These are phyloP conservation scores for Apogon hyalosoma DNA, from an alignment of 2,797 vertebrate genomes.

Conservation along the genomic window DNA sequence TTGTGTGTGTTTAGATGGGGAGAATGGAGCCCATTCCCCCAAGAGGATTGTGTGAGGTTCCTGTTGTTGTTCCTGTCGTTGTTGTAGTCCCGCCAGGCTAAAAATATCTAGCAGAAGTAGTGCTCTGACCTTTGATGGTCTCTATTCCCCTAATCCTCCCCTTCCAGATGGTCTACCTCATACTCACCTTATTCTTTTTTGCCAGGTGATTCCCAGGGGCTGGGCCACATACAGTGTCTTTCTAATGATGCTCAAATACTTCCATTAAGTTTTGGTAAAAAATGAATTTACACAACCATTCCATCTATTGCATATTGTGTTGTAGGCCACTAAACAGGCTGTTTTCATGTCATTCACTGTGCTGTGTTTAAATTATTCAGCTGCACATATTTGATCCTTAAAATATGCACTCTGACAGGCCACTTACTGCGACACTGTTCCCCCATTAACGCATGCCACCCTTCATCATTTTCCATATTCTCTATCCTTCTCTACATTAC, in stretches of 20 bases:
- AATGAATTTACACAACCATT: too few species aligned
- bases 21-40: constrained; percentile 39
- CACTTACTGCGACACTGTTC: too few species aligned
- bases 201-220: constrained; percentile 39
- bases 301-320: too few species aligned
- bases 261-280: constrained; percentile 9
- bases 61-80: constrained; percentile 49
- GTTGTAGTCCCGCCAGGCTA: constrained; percentile 66
- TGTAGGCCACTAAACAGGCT: too few species aligned
- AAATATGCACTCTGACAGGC: too few species aligned
- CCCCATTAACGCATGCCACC: too few species aligned
- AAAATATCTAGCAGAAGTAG: constrained; percentile 70
- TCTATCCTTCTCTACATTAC: background rate
- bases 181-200: constrained; percentile 20
- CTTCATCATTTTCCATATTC: too few species aligned
- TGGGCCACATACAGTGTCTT: constrained; percentile 10
- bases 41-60: constrained; percentile 51
- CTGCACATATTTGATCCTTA: too few species aligned
- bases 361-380: too few species aligned
- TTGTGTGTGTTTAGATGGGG: background rate
- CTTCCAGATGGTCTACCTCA: constrained; percentile 56
- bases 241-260: constrained; percentile 9
- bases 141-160: constrained; percentile 54
- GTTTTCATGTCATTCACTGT: too few species aligned
- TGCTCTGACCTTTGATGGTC: constrained; percentile 63